Evolutionary conservation across 2,888 invertebrate genomes (phyloP).

Genomic region (Drosophila aldrichi): DNA sequence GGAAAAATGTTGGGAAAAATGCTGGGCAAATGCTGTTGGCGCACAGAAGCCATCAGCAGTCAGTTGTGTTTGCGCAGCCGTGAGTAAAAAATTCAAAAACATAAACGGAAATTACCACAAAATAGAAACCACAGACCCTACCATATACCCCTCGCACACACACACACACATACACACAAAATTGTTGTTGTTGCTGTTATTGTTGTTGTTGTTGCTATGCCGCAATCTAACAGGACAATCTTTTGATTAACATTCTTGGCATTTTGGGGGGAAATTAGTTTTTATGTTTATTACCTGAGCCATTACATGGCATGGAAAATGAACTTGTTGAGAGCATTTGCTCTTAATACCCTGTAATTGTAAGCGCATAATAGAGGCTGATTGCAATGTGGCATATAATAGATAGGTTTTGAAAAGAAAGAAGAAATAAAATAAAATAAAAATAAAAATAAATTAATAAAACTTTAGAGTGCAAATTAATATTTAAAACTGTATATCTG

Average conservation of each 20-base stretch:
- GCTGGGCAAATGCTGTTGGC: constrained; percentile 26
- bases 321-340: constrained; percentile 67
- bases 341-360: constrained; percentile 43
- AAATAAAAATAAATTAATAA: too few species aligned
- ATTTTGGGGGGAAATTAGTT: constrained; percentile 78
- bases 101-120: constrained; percentile 82
- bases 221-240: constrained; percentile 80
- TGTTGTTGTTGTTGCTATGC: constrained; percentile 63
- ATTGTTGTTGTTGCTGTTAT: constrained; percentile 33
- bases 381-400: too few species aligned
- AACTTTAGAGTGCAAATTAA: too few species aligned
- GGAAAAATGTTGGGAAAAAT: constrained; percentile 31
- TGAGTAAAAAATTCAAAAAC: constrained; percentile 81
- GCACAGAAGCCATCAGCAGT: constrained; percentile 55
- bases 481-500: too few species aligned
- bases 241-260: constrained; percentile 81
- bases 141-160: constrained; percentile 30
- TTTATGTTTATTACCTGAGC: constrained; percentile 81
- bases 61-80: constrained; percentile 79
- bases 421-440: too few species aligned
- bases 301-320: constrained; percentile 70
- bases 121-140: constrained; percentile 75
- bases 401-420: too few species aligned
- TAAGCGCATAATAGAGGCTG: not conserved
- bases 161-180: constrained; percentile 14